A percentile compares a stretch with the other conserved stretches of the same genome.
phyloP scores from a whole-genome alignment of 1,140 invertebrate species.

The Cyphomyrmex costatus region DNA sequence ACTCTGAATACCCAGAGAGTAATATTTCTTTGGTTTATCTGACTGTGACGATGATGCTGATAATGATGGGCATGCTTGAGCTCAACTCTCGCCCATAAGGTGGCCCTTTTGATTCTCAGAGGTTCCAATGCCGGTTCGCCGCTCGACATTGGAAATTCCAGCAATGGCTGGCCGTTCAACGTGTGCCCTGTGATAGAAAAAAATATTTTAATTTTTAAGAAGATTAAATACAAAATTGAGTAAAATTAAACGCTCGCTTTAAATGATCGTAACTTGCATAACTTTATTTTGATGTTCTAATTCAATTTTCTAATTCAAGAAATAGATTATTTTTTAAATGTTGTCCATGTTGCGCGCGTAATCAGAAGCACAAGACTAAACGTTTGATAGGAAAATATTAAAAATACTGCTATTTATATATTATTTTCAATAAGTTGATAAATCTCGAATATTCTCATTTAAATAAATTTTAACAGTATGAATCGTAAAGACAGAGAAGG shows the following conservation, averaged over 20 bases:
- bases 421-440: background rate
- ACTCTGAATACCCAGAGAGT: conserved; percentile 91
- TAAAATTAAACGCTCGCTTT: background rate
- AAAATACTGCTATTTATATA: background rate
- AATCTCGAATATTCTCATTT: background rate
- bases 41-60: conserved; percentile 85
- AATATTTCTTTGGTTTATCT: conserved; percentile 86
- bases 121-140: conserved; percentile 88
- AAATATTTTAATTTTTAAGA: conserved; percentile 7
- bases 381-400: background rate
- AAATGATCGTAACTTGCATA: background rate
- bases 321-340: background rate
- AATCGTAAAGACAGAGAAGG: background rate
- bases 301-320: conserved; percentile 8
- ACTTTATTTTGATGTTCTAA: background rate
- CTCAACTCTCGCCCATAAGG: conserved; percentile 92
- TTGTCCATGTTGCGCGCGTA: background rate
- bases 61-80: conserved; percentile 87
- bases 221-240: background rate
- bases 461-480: background rate
- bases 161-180: conserved; percentile 93
- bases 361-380: background rate
- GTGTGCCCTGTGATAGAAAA: conserved; percentile 89
- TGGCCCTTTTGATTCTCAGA: conserved; percentile 91
- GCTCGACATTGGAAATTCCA: conserved; percentile 92